A percentile compares a stretch with the other conserved stretches of the same genome.
phyloP scores from a whole-genome alignment of 2,113 vertebrate genomes.

The Lepus americanus region DNA sequence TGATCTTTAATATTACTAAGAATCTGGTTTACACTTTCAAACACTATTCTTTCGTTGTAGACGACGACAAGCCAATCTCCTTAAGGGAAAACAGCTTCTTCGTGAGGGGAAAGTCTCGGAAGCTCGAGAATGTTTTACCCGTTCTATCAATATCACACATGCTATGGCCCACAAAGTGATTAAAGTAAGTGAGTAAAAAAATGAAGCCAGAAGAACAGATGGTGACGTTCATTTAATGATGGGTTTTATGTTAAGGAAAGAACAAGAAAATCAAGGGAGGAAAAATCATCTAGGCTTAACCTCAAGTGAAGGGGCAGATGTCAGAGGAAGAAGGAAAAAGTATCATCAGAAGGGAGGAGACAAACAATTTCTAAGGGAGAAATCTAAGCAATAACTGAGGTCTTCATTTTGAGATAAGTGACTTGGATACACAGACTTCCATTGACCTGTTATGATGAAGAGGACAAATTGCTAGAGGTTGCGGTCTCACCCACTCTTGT shows the following conservation, averaged over 20 bases:
- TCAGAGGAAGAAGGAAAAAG: background rate
- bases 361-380: background rate
- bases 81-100: slow-evolving; percentile 94
- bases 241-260: background rate
- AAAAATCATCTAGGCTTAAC: background rate
- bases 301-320: background rate
- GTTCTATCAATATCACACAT: slow-evolving; percentile 94
- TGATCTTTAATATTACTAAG: background rate
- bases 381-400: background rate
- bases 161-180: slow-evolving; percentile 96
- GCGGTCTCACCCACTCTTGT: background rate
- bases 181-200: slow-evolving; percentile 88
- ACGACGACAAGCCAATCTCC: slow-evolving; percentile 93
- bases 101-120: slow-evolving; percentile 95
- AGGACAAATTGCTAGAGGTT: background rate
- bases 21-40: background rate
- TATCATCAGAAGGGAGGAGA: background rate
- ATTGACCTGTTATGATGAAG: background rate
- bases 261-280: background rate
- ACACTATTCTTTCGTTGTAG: slow-evolving; percentile 85
- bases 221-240: background rate
- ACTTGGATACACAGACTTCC: background rate
- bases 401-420: background rate
- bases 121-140: slow-evolving; percentile 96
- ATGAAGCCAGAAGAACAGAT: background rate